Conservation (phyloP, 2,888 invertebrate genomes). For the Phaedon cochleariae region DNA sequence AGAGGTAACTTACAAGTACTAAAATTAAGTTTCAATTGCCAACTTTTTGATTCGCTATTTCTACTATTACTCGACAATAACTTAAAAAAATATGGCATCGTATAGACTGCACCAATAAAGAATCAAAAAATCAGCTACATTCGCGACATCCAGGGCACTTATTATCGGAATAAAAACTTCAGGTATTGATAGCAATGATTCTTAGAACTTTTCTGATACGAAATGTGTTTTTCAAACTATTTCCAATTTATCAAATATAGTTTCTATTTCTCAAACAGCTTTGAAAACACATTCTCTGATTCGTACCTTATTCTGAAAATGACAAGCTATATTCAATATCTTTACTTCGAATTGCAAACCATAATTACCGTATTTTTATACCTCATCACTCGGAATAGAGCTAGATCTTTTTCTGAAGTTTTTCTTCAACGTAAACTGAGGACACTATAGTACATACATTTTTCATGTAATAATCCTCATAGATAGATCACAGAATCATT, state of each 20-base stretch:
- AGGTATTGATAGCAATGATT: neutral
- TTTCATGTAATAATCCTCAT: conserved; percentile 21
- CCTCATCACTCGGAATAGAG: no score
- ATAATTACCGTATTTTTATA: no score
- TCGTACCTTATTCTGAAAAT: no score
- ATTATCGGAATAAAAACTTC: conserved; percentile 5
- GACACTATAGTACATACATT: neutral
- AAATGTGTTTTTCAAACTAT: no score
- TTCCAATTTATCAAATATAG: no score
- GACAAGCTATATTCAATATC: no score
- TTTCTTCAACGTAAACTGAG: neutral
- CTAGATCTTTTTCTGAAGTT: neutral
- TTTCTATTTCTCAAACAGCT: no score
- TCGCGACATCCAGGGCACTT: conserved; percentile 14
- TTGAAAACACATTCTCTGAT: no score
- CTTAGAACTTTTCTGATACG: no score
- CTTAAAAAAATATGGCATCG: conserved; percentile 39
- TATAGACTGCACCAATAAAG: conserved; percentile 35
- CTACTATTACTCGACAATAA: conserved; percentile 19
- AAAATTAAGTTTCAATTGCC: conserved; percentile 29
- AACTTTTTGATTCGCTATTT: conserved; percentile 34
- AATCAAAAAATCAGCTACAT: conserved; percentile 38
- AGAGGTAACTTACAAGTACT: conserved; percentile 42
- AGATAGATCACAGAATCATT: conserved; percentile 39
- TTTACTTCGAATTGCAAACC: no score